Percentiles rank a stretch among this genome's conserved stretches.
These are phyloP conservation scores for Gymnothorax javanicus DNA, from an alignment of 2,797 vertebrate species.

Conservation along the genomic window DNA sequence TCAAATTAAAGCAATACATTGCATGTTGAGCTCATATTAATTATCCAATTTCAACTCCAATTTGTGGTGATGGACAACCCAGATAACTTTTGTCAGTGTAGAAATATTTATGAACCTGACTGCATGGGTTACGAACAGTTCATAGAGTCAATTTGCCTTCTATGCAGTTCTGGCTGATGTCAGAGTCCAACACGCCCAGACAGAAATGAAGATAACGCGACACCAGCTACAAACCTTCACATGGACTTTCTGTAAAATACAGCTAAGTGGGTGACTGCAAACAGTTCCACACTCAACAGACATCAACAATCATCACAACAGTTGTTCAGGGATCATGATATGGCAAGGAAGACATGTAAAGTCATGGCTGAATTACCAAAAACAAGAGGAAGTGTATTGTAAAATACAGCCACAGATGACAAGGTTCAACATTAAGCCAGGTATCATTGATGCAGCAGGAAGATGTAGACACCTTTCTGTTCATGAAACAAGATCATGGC, in stretches of 20 bases:
- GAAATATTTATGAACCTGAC: no score
- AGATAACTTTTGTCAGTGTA: no score
- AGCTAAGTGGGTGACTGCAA: not conserved
- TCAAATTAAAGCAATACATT: no score
- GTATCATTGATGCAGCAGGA: not conserved
- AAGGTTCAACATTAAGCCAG: not conserved
- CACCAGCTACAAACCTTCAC: not conserved
- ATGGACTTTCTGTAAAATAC: not conserved
- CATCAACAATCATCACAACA: not conserved
- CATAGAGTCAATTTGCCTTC: not conserved
- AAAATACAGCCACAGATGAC: not conserved
- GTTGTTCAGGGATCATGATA: not conserved
- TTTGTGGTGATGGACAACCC: no score
- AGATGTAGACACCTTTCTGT: not conserved
- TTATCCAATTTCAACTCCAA: no score
- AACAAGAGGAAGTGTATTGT: slow-evolving; percentile 31
- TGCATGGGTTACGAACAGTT: no score
- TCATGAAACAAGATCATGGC: not conserved
- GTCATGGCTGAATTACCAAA: not conserved
- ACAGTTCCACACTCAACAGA: not conserved
- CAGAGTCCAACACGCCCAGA: not conserved
- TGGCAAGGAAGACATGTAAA: not conserved
- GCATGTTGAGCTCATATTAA: no score
- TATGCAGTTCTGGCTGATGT: not conserved
- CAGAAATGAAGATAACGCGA: not conserved